phyloP scores from a whole-genome alignment of 2,113 vertebrate genomes.

The Cacatua alba region DNA sequence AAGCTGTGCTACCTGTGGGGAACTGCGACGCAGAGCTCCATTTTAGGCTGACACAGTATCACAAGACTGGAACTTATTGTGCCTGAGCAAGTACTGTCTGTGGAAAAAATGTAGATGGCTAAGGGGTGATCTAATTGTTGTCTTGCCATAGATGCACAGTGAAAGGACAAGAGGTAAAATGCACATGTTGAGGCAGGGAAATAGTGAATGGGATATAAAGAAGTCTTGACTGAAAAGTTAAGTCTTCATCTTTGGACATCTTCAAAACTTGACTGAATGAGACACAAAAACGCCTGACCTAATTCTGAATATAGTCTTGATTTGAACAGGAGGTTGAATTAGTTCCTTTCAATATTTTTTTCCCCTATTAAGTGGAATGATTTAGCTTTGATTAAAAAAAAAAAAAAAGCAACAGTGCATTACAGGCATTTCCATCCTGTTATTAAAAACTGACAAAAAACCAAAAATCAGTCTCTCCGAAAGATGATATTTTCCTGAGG shows the following conservation, averaged over 20 bases:
- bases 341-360: background rate
- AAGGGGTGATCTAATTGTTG: background rate
- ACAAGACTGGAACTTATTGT: background rate
- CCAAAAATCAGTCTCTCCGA: background rate
- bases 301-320: background rate
- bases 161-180: background rate
- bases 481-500: background rate
- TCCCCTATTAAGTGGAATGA: background rate
- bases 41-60: background rate
- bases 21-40: background rate
- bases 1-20: background rate
- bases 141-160: background rate
- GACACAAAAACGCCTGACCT: accelerated
- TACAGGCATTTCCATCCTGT: background rate
- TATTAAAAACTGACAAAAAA: background rate
- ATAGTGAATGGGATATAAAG: background rate
- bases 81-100: background rate
- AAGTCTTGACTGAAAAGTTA: background rate
- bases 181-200: background rate
- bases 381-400: background rate
- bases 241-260: background rate
- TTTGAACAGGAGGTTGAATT: background rate
- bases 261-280: background rate
- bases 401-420: background rate
- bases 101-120: background rate